Conservation (phyloP, 2,113 vertebrate species). For the Cygnus atratus region DNA sequence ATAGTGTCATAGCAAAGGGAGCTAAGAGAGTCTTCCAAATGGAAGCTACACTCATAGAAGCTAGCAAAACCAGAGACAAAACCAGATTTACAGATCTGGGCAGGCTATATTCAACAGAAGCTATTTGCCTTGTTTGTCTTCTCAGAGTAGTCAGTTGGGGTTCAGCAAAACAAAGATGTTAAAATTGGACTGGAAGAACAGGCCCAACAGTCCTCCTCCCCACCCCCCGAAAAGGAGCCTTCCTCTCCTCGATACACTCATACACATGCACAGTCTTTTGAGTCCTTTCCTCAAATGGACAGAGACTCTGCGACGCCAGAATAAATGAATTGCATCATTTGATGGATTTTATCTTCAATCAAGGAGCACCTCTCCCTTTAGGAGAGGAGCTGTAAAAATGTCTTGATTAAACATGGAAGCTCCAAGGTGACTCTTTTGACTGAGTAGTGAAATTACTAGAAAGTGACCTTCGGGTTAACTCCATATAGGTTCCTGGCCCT, state of each 20-base stretch:
- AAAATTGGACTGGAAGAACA: slow-evolving; percentile 28
- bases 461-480: slow-evolving; percentile 41
- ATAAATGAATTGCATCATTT: slow-evolving; percentile 39
- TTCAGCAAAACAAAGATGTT: neutral
- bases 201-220: neutral
- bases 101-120: neutral
- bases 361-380: slow-evolving; percentile 8
- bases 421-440: slow-evolving; percentile 22
- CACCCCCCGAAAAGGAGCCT: neutral
- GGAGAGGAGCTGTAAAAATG: slow-evolving; percentile 46
- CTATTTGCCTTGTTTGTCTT: slow-evolving; percentile 6
- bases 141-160: neutral
- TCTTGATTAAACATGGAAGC: slow-evolving; percentile 49
- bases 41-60: neutral
- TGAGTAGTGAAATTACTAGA: slow-evolving; percentile 17
- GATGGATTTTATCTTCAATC: slow-evolving; percentile 53
- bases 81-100: neutral
- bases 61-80: neutral
- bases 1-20: neutral
- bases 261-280: neutral
- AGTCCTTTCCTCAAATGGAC: neutral
- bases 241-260: neutral
- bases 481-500: slow-evolving; percentile 16
- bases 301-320: slow-evolving; percentile 2
- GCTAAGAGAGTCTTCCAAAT: neutral